Evolutionary conservation across 2,797 vertebrate genomes (phyloP), one percentile per base, ranked within the genome.

Genomic region (Hyperoplus lanceolatus): DNA sequence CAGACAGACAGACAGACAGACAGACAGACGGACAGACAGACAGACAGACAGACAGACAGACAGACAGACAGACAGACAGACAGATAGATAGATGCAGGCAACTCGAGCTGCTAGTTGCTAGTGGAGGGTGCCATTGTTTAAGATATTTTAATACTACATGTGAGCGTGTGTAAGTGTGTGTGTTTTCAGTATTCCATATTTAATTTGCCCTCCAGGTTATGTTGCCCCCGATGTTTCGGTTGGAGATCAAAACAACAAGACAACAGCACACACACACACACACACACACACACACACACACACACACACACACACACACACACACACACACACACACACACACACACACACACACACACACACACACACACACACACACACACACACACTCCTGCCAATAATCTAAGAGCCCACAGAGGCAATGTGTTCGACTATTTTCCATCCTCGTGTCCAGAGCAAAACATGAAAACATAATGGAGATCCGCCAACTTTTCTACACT

Each of bases 401-500:
- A 29, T 54, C 21, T 21, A 39, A 45, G 51, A 74, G 46, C 53
- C 54, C 9, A 13, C n/a, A 21, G 39, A 62, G 70, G 45, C 61
- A 53, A 36, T 4, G 49, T 55, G 66, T 15, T 50, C 5, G 50
- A 81, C 64, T 60, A 75, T 73, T 70, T 67, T 83, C 48, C 65
- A 70, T 18, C n/a, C 13, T 69, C 15, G 69, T 50, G 67, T 80
- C 75, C 63, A 2, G 15, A 79, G 75, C 56, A 54, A 78, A 84
- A 75, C 70, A 78, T 76, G 59, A 83, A 83, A 80, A 69, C 43
- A 66, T 80, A 78, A 80, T 83, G 70, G 66, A 75, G 88, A 84
- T 74, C 82, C 72, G 63, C 18, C 36, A 77, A 82, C 72, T 82
- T 48, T 50, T n/a, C 58, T 29, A 6, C 46, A 50, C 57, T 58